phyloP scores from a whole-genome alignment of 2,888 invertebrate genomes.

The Tridacna gigas region DNA sequence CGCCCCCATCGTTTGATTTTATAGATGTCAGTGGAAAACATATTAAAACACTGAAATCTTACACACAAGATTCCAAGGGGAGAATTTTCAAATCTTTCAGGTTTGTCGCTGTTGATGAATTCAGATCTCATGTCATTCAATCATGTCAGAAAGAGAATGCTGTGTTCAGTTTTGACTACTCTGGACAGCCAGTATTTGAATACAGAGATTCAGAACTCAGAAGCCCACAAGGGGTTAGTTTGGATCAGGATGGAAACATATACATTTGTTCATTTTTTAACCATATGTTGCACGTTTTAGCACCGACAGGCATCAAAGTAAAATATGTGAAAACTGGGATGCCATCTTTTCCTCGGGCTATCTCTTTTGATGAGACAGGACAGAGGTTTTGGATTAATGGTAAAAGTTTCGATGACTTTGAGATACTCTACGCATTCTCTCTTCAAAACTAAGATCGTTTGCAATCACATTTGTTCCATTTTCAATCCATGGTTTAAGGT shows the following conservation, averaged over 20 bases:
- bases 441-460: no score
- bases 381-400: not conserved
- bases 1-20: constrained; percentile 8
- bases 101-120: constrained; percentile 22
- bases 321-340: not conserved
- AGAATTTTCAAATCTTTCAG: constrained; percentile 23
- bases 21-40: constrained; percentile 15
- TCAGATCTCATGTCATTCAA: constrained; percentile 15
- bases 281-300: not conserved
- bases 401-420: no score
- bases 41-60: constrained; percentile 1
- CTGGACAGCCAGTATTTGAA: constrained; percentile 17
- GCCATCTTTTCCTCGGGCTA: not conserved
- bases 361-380: constrained; percentile 22
- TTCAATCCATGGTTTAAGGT: no score
- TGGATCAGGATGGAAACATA: constrained; percentile 4
- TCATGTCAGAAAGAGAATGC: not conserved
- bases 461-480: no score
- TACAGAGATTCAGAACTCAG: constrained; percentile 1
- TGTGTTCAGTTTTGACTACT: constrained; percentile 22
- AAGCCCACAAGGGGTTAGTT: not conserved
- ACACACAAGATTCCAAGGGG: constrained; percentile 10
- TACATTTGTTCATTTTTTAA: not conserved
- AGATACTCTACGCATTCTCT: no score
- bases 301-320: constrained; percentile 6